These are phyloP conservation scores for Neria commutata DNA, from an alignment of 2,888 invertebrate species.

Conservation along the genomic window DNA sequence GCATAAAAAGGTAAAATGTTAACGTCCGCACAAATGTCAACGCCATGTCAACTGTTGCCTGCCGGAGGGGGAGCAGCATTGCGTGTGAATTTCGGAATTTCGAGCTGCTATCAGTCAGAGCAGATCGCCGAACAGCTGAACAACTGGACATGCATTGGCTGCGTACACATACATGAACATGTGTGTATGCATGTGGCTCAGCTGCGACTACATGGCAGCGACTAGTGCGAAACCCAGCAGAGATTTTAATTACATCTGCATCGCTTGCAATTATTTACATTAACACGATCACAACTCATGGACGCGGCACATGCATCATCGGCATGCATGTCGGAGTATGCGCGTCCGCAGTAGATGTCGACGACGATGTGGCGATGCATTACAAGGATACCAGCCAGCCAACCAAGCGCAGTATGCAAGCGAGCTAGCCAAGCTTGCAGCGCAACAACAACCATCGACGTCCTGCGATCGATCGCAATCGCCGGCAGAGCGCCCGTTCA, in stretches of 20 bases:
- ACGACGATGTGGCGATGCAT: neutral
- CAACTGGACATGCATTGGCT: neutral
- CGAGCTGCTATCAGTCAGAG: constrained; percentile 49
- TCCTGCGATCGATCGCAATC: constrained; percentile 19
- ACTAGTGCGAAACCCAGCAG: constrained; percentile 41
- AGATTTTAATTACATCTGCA: constrained; percentile 56
- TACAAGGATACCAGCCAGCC: constrained; percentile 1
- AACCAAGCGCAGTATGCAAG: no score
- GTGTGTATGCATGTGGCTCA: neutral
- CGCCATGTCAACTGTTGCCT: constrained; percentile 2
- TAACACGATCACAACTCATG: constrained; percentile 60
- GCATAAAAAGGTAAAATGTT: neutral
- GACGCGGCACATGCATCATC: constrained; percentile 58
- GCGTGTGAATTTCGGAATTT: constrained; percentile 46
- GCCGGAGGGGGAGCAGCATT: constrained; percentile 27
- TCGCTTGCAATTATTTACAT: constrained; percentile 59
- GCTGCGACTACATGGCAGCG: constrained; percentile 4
- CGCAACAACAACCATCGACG: constrained; percentile 18
- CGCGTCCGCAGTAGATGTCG: constrained; percentile 3
- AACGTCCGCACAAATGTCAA: constrained; percentile 1
- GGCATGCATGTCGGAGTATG: no score
- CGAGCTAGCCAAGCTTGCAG: neutral
- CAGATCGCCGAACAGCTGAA: constrained; percentile 39
- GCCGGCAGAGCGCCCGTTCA: constrained; percentile 32
- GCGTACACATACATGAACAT: neutral